These are phyloP conservation scores for Centrocercus urophasianus DNA, from an alignment of 2,113 vertebrate genomes.

Conservation along the genomic window DNA sequence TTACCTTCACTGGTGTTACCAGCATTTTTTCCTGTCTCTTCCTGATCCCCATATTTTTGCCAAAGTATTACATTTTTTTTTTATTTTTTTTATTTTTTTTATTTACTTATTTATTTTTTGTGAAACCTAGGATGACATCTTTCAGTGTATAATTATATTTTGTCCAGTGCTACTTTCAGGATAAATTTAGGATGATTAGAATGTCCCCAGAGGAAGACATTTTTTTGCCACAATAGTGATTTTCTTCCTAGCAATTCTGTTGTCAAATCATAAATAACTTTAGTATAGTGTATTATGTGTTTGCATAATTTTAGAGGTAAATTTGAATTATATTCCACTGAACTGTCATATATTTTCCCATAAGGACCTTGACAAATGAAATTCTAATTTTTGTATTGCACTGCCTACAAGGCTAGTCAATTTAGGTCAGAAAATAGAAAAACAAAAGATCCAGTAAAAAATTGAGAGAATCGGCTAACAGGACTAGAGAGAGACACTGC, in stretches of 20 bases:
- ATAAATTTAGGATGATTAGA: not conserved
- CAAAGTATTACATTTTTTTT: not conserved
- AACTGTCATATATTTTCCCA: not conserved
- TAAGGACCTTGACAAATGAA: not conserved
- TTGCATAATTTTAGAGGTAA: not conserved
- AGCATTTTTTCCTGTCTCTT: not conserved
- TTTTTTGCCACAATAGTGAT: not conserved
- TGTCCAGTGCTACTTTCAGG: not conserved
- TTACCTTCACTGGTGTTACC: not conserved
- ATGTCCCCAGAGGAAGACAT: not conserved
- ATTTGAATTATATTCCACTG: not conserved
- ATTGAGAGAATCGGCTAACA: not conserved
- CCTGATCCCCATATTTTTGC: not conserved
- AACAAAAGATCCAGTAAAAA: not conserved
- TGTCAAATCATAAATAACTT: not conserved
- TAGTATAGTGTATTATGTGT: not conserved
- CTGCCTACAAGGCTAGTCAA: not conserved
- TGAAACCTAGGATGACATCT: not conserved
- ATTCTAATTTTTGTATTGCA: slow-evolving; percentile 1
- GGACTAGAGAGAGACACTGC: not conserved
- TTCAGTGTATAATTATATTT: not conserved
- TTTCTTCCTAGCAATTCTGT: not conserved
- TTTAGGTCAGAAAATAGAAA: not conserved
- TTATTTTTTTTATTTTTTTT: not conserved
- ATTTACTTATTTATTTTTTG: not conserved